Evolutionary conservation across 2,888 invertebrate genomes (phyloP), one percentile per base, ranked within the genome.

Genomic region (Diloba caeruleocephala): DNA sequence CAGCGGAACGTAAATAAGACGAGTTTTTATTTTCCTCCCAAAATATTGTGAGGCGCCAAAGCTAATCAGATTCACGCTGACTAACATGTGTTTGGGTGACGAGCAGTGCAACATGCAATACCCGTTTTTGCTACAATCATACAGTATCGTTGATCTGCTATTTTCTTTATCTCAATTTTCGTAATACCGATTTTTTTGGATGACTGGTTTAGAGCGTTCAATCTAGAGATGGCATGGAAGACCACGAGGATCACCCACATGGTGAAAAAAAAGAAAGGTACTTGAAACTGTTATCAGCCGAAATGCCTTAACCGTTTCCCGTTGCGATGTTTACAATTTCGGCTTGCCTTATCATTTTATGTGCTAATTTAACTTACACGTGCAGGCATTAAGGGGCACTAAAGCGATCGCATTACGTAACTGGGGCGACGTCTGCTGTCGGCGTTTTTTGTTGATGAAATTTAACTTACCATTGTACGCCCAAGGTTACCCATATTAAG

Each of bases 401-500:
- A 28, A 46, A 53, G 42, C 62, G 57, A 68, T 80, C 68, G 52
- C 64, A 67, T 83, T 80, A 77, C 76, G 76, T 80, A 84, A 85
- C 70, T 82, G 75, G 81, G 78, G 69, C 79, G 78, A 66, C 57
- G 68, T 62, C 56, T 71, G 68, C 64, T 74, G 75, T 78, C 77
- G 65, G 73, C 74, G 66, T 72, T 87, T 87, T 66, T 71, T 73
- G 62, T 74, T 56, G 44, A 71, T 64, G 53, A 60, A 73, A 72
- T 64, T 71, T 62, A 72, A 66, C 42, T 61, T 85, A 85, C 75
- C 82, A 88, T 88, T 87, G 88, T 89, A 74, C 72, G 62, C 49
- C 69, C 90, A 92, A 92, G 92, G 92, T 87, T 85, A 90, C 87
- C 87, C 85, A 85, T 85, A 86, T 88, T 83, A 87, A 86, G 84